phyloP scores from a whole-genome alignment of 2,113 vertebrate species.

The Grammomys surdaster region DNA sequence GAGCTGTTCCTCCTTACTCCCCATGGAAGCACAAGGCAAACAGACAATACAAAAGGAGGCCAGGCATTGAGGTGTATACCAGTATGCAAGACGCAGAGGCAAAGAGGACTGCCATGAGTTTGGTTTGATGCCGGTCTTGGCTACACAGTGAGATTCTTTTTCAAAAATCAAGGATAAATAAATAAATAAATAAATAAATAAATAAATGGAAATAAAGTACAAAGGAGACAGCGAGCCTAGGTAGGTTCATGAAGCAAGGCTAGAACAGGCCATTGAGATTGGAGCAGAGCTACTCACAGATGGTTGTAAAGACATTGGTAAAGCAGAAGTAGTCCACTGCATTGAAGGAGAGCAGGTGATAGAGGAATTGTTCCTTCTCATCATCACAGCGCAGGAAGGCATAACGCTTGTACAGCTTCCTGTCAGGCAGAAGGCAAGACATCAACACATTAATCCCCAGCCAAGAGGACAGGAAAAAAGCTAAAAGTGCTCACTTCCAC shows the following conservation, averaged over 20 bases:
- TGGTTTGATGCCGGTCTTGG: not conserved
- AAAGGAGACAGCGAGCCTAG: not conserved
- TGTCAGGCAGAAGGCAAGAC: constrained; percentile 84
- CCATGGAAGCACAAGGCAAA: constrained; percentile 5
- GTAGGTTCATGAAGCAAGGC: not conserved
- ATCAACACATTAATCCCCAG: constrained; percentile 65
- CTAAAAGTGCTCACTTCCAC: not conserved
- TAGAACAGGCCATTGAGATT: not conserved
- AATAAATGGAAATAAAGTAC: not conserved
- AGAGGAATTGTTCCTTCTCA: constrained; percentile 99
- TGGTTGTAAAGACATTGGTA: constrained; percentile 99
- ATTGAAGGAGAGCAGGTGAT: constrained; percentile 98
- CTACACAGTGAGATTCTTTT: not conserved
- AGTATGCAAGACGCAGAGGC: no score
- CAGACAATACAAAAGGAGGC: not conserved
- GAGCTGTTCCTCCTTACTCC: not conserved
- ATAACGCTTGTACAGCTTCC: constrained; percentile 98
- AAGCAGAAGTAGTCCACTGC: constrained; percentile 99
- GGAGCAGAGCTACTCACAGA: constrained; percentile 91
- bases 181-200: not conserved
- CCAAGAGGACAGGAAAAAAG: not conserved
- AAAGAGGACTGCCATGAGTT: not conserved
- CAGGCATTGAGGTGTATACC: not conserved
- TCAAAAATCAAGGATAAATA: not conserved
- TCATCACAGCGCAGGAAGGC: constrained; percentile 99